Evolutionary conservation across 2,888 invertebrate genomes (phyloP).

Genomic region (Tiphia femorata): DNA sequence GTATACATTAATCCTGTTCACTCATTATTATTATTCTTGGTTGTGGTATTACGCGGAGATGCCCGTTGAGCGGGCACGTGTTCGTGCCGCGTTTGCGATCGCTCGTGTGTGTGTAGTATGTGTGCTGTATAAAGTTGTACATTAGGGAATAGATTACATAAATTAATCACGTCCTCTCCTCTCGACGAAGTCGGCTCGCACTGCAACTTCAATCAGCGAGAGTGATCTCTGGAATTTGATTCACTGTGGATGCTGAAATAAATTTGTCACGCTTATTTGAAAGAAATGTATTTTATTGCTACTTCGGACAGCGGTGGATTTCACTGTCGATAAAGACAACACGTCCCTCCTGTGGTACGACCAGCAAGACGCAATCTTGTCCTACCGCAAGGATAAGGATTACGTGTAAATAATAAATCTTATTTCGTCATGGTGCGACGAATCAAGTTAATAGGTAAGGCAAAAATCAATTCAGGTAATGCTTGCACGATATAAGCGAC

Average conservation of each 20-base stretch:
- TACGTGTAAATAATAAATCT: constrained; percentile 22
- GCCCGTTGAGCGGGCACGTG: constrained; percentile 37
- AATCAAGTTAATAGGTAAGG: background rate
- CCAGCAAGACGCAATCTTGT: constrained; percentile 23
- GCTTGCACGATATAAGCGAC: too few relatives aligned
- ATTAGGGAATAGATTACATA: constrained; percentile 7
- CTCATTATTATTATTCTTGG: constrained; percentile 17
- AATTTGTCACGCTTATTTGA: constrained; percentile 34
- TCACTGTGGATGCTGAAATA: constrained; percentile 27
- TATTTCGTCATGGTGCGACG: background rate
- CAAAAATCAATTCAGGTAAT: background rate
- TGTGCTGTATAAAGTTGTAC: constrained; percentile 10
- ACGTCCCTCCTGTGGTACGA: constrained; percentile 27
- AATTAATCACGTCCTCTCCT: background rate
- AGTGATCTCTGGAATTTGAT: too few relatives aligned
- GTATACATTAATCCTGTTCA: background rate
- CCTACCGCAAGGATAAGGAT: constrained; percentile 27
- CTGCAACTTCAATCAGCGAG: too few relatives aligned
- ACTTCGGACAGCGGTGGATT: constrained; percentile 41
- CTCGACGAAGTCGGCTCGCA: background rate
- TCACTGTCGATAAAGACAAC: too few relatives aligned
- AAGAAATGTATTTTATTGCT: constrained; percentile 49
- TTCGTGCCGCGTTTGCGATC: background rate
- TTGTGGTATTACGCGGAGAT: constrained; percentile 7
- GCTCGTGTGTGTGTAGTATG: constrained; percentile 5